phyloP scores from a whole-genome alignment of 2,888 invertebrate species.

The Shargacucullia verbasci region DNA sequence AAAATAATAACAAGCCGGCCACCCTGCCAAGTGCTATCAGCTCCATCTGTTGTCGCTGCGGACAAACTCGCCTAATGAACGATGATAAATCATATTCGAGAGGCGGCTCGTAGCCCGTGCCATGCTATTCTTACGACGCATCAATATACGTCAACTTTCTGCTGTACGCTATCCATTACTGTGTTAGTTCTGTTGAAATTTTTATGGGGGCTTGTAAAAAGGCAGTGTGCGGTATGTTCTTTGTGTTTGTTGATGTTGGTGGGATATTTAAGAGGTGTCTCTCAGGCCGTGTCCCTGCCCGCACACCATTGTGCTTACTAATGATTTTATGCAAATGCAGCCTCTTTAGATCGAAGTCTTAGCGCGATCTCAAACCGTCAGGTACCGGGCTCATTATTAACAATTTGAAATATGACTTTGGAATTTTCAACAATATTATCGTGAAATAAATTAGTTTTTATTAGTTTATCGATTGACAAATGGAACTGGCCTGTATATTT shows the following conservation, averaged over 20 bases:
- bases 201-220: not conserved
- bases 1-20: conserved; percentile 89
- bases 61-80: conserved; percentile 89
- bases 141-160: conserved; percentile 52
- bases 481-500: conserved; percentile 25
- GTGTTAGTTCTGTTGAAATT: conserved; percentile 12
- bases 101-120: conserved; percentile 82
- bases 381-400: conserved; percentile 88
- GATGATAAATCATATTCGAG: conserved; percentile 90
- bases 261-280: conserved; percentile 79
- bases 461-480: conserved; percentile 66
- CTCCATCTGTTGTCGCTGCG: conserved; percentile 89
- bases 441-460: conserved; percentile 79
- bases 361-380: conserved; percentile 88
- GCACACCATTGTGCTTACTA: conserved; percentile 89
- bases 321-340: conserved; percentile 89
- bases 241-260: conserved; percentile 53
- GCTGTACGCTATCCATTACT: conserved; percentile 63
- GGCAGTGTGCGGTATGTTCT: conserved; percentile 61
- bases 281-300: conserved; percentile 86
- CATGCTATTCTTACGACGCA: conserved; percentile 72
- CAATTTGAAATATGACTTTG: conserved; percentile 87
- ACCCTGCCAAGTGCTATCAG: conserved; percentile 89
- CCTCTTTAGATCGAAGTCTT: conserved; percentile 89
- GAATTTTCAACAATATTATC: conserved; percentile 79